Base-by-base conservation (phyloP, 1,140 invertebrate genomes). In the Dendroctonus valens region DNA sequence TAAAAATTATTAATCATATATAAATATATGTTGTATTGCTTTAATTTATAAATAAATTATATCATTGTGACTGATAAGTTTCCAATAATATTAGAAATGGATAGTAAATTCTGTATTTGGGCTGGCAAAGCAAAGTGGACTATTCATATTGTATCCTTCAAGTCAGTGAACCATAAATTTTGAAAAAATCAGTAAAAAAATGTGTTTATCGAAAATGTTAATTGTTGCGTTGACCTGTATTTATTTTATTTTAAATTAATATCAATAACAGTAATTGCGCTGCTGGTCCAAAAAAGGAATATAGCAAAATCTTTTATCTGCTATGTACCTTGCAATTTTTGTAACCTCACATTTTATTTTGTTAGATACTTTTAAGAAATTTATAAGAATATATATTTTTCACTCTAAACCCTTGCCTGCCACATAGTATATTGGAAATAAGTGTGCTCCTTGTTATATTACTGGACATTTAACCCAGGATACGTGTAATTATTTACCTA, bases 21-120 rank as follows among this genome's bases (percentile, higher is more conserved):
- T 62, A 54, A 62, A 69, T 76, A 72, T 75, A 78, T 78, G 77
- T 78, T 78, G 77, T 78, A 76, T 78, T 78, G 77, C 77, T 78
- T 78, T 78, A 75, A 74, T 75, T 73, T 72, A 72, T 70, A 70
- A 71, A 73, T 57, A 69, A 73, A 65, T 44, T 8, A 76, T 76
- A 78, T 78, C 76, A 78, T 76, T 76, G 75, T 77, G 77, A 78
- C 76, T 77, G 76, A 77, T 77, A 74, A 75, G 77, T 78, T 78
- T 70, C 65, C 68, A 69, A 71, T 58, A 69, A 38, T 59, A 58
- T 59, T 65, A 57, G 60, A 52, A 65, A 69, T 69, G 65, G 51
- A 67, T 68, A 69, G 63, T 61, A 65, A 63, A 59, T 55, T 38
- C n/a, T 50, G 7, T 14, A 12, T 12, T 59, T 50, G 37, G 59